Evolutionary conservation across 1,140 invertebrate genomes (phyloP), one percentile per base, ranked within the genome.

Genomic region (Araneus ventricosus): DNA sequence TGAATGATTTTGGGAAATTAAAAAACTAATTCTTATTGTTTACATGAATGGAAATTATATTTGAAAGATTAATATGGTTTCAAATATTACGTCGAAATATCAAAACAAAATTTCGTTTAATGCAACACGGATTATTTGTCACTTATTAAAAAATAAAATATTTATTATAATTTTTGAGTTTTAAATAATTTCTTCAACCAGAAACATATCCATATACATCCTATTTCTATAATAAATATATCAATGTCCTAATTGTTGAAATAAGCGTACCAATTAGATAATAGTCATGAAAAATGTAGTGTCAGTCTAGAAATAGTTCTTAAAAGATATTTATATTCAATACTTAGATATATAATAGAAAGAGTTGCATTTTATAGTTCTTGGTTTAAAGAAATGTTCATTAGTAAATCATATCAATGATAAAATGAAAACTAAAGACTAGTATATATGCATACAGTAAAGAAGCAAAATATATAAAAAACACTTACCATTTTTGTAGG

Each of bases 401-500:
- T 41, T 8, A 41, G 41, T 5, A 59, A 59, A 4, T 0, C 20
- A 52, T 59, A 20, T 20, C 14, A 1, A 22, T 22, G 5, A 59
- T 59, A 59, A 22, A 59, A 1, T 1, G 1, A 24, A 20, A 59
- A 7, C 5, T 52, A 52, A 7, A 52, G 5, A 52, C 14, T 7
- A 7, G 14, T 59, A 59, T 59, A 59, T 59, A 59, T 20, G 5
- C 6, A 67, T n/a, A 2, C 7, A 67, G 10, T 8, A 67, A n/a
- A 27, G 10, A 27, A 1, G 8, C 0, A n/a, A 67, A 67, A 24
- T 30, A 10, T 24, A 37, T 34, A 0, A 39, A 20, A 80, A 39
- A 4, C 8, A 85, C 61, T 88, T 61, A 88, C 57, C 86, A 88
- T 22, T 22, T 88, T 34, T 88, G n/a, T 88, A 67, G 0, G 57